Evolutionary conservation across 1,140 invertebrate species (phyloP), one percentile per base, ranked within the genome.

Genomic region (Drosophila kepulauana): DNA sequence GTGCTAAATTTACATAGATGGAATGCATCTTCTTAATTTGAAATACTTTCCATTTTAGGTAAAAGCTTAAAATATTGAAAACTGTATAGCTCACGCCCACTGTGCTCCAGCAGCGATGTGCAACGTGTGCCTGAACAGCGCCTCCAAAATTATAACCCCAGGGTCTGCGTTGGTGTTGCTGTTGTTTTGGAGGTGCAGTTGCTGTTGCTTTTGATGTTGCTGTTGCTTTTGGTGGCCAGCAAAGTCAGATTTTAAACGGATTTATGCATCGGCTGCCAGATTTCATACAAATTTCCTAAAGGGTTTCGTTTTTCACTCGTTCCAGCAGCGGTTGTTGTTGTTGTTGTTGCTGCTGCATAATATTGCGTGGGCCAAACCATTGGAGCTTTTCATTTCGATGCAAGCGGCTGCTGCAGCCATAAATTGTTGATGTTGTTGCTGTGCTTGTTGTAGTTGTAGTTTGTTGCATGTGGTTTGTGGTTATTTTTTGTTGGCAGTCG

Each of bases 221-320:
- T 16, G 54, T 58, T 7, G 35, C 6, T 67, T 25, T 25, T 67
- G 52, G 61, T 77, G 74, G 63, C 67, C 81, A 28, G 51, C 63
- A 69, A 69, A 35, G 61, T 74, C 41, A 43, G 75, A 79, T 85
- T 89, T 88, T 84, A 89, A 88, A 89, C 84, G 84, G 84, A 89
- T 88, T 88, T 89, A 85, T 88, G 78, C 78, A 82, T 71, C 77
- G 51, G 51, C 52, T 54, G 82, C 77, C 65, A 74, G 80, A 84
- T 78, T 86, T 66, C 79, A 81, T 78, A 81, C 81, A 85, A 89
- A 89, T 89, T 89, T 89, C 85, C 85, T 89, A 89, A 89, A 85
- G 85, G 85, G 85, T 89, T 89, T 89, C 72, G 74, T 81, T 88
- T 89, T 75, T 57, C 67, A 75, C 58, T 71, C 57, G 62, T 46